These are phyloP conservation scores for Passerina amoena DNA, from an alignment of 2,113 vertebrate genomes.

Conservation along the genomic window DNA sequence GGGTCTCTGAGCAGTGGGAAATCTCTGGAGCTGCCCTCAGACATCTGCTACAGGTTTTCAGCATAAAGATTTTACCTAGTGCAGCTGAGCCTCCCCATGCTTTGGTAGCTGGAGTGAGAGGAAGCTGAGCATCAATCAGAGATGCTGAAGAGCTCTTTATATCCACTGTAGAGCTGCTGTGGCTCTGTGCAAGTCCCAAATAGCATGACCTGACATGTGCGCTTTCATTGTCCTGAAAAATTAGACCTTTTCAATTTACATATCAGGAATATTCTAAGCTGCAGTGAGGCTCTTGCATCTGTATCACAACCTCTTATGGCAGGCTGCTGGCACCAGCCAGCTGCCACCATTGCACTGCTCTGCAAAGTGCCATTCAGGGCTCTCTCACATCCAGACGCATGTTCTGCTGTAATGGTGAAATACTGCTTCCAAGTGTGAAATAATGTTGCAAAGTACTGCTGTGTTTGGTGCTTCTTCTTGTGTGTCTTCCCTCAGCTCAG, in stretches of 20 bases:
- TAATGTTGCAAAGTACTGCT: rapidly evolving
- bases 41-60: neutral
- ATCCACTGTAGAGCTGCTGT: neutral
- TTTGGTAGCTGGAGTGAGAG: neutral
- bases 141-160: neutral
- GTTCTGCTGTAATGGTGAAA: neutral
- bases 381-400: neutral
- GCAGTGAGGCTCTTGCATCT: neutral
- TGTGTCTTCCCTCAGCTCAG: neutral
- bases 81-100: neutral
- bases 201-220: neutral
- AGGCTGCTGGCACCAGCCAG: neutral
- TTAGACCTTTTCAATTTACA: neutral
- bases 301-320: neutral
- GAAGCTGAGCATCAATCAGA: neutral
- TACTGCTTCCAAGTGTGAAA: neutral
- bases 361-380: neutral
- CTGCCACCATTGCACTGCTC: rapidly evolving
- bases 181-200: neutral
- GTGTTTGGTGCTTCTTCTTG: neutral
- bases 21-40: neutral
- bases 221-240: neutral
- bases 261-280: neutral
- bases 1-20: neutral
- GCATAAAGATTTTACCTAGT: neutral